Evolutionary conservation across 2,113 vertebrate genomes (phyloP).

Genomic region (Centropus bengalensis): DNA sequence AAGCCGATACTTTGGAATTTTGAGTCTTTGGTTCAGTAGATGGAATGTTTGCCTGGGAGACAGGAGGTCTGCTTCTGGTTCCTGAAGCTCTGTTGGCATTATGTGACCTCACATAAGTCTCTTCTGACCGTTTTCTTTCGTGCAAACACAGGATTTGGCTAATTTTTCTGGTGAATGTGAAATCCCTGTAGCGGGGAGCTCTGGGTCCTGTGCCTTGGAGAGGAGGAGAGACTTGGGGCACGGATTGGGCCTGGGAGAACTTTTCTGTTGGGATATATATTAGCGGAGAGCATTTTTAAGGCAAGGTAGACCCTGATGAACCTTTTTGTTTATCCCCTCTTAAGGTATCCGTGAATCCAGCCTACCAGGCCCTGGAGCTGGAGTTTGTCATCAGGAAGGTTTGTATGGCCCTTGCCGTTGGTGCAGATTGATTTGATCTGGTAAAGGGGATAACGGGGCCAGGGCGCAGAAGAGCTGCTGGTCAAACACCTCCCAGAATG

Average conservation of each 20-base stretch:
- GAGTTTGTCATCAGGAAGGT: conserved; percentile 88
- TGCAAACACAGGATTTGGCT: background rate
- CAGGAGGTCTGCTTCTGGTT: background rate
- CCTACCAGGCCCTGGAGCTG: conserved; percentile 86
- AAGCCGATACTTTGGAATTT: background rate
- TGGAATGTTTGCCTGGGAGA: background rate
- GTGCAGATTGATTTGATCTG: background rate
- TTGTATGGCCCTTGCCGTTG: background rate
- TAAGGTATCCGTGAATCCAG: conserved; percentile 93
- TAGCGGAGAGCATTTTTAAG: background rate
- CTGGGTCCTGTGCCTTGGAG: background rate
- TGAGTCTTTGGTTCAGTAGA: background rate
- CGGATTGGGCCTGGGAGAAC: background rate
- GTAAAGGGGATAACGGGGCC: too few relatives aligned
- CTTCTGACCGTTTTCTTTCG: background rate
- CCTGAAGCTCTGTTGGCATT: background rate
- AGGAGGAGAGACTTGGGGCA: background rate
- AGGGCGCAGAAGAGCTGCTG: too few relatives aligned
- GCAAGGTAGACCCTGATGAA: background rate
- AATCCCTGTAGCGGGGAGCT: background rate
- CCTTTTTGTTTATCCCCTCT: background rate
- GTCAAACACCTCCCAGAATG: too few relatives aligned
- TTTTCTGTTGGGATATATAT: background rate
- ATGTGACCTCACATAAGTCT: background rate
- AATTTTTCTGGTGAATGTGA: background rate